A percentile compares a stretch with the other conserved stretches of the same genome.
Conservation (phyloP, 2,113 vertebrate genomes). For the Empidonax alnorum region DNA sequence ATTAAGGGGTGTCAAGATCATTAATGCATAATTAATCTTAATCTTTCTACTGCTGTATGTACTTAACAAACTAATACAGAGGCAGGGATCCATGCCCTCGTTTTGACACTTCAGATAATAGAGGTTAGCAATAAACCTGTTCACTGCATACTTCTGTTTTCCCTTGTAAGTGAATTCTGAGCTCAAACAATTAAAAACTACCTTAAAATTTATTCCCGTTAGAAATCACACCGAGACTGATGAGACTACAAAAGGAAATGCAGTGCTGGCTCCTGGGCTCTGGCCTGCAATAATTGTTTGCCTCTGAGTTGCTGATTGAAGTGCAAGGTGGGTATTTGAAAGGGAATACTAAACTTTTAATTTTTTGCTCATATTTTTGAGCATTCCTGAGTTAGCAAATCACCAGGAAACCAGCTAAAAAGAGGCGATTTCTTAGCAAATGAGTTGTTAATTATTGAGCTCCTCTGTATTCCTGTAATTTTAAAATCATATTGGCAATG, state of each 20-base stretch:
- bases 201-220: background rate
- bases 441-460: conserved; percentile 35
- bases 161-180: background rate
- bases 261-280: background rate
- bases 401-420: background rate
- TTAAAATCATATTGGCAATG: conserved; percentile 50
- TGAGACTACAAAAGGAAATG: background rate
- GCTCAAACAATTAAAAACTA: background rate
- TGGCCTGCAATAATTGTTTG: background rate
- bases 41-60: conserved; percentile 9
- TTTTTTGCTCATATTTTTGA: background rate
- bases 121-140: background rate
- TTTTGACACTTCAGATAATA: background rate
- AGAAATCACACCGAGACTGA: background rate
- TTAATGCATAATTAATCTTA: conserved; percentile 52
- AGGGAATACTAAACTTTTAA: conserved; percentile 7
- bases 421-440: background rate
- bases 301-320: background rate
- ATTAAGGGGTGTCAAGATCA: conserved; percentile 40
- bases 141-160: background rate
- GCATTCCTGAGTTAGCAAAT: conserved; percentile 29
- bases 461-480: conserved; percentile 52
- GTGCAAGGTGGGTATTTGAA: background rate
- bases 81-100: background rate
- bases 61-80: background rate